These are phyloP conservation scores for Protomyctophum bolini DNA, from an alignment of 2,113 vertebrate genomes.

Conservation along the genomic window DNA sequence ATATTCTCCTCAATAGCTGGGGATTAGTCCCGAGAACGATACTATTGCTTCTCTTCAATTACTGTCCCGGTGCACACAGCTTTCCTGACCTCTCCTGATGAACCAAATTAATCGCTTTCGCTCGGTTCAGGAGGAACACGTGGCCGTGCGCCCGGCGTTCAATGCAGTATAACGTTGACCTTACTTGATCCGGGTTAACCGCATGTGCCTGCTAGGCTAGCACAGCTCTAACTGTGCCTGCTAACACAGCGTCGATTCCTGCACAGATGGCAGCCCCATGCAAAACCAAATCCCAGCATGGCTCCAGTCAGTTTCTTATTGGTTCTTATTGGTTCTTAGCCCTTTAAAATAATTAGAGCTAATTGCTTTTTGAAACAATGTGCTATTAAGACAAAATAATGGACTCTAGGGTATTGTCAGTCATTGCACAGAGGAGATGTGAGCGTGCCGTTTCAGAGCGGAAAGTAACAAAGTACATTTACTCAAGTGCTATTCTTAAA, in stretches of 20 bases:
- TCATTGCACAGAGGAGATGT: neutral
- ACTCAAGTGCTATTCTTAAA: too few species aligned
- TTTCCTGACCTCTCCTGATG: slow-evolving; percentile 57
- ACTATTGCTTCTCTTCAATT: slow-evolving; percentile 47
- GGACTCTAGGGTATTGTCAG: neutral
- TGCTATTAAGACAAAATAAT: neutral
- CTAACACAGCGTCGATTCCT: neutral
- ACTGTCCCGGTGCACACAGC: slow-evolving; percentile 49
- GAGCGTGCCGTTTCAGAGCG: neutral
- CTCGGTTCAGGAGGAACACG: slow-evolving; percentile 39
- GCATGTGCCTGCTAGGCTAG: too few species aligned
- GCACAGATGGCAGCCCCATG: neutral
- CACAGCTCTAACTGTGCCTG: too few species aligned
- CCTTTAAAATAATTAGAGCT: slow-evolving; percentile 36
- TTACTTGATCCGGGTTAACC: slow-evolving; percentile 29
- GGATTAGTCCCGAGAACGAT: slow-evolving; percentile 64
- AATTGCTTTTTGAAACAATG: slow-evolving; percentile 35
- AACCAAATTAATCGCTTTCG: slow-evolving; percentile 60
- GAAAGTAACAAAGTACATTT: too few species aligned
- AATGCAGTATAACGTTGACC: slow-evolving; percentile 2
- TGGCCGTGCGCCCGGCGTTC: slow-evolving; percentile 6
- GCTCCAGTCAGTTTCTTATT: slow-evolving; percentile 8
- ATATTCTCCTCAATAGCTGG: slow-evolving; percentile 58
- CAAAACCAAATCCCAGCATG: slow-evolving; percentile 8
- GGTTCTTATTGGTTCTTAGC: slow-evolving; percentile 25